These are phyloP conservation scores for Pelosia muscerda DNA, from an alignment of 2,888 invertebrate genomes.

Conservation along the genomic window DNA sequence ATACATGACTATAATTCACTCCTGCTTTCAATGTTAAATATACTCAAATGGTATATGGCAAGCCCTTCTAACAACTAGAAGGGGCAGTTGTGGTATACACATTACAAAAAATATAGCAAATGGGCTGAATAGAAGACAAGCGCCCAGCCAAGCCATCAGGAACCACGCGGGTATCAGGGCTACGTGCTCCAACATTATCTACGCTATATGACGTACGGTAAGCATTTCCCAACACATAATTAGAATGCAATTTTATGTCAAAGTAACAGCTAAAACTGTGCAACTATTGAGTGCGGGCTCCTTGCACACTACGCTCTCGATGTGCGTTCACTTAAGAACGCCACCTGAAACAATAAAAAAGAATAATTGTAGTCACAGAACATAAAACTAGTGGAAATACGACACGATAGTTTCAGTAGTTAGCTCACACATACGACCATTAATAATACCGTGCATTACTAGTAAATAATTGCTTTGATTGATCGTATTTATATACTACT, in stretches of 20 bases:
- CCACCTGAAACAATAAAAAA: slow-evolving; percentile 76
- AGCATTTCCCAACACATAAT: slow-evolving; percentile 66
- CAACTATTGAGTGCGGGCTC: slow-evolving; percentile 43
- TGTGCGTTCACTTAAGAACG: slow-evolving; percentile 75
- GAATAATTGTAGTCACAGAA: too few species aligned
- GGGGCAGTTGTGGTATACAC: slow-evolving; percentile 90
- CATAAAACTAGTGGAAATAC: too few species aligned
- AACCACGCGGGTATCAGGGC: slow-evolving; percentile 86
- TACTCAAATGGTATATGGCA: slow-evolving; percentile 90
- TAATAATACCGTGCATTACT: too few species aligned
- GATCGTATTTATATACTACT: too few species aligned
- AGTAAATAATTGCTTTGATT: too few species aligned
- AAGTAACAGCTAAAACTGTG: slow-evolving; percentile 52
- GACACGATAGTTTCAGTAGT: too few species aligned
- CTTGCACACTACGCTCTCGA: slow-evolving; percentile 58
- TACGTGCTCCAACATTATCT: slow-evolving; percentile 79
- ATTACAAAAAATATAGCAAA: slow-evolving; percentile 89
- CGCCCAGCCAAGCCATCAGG: slow-evolving; percentile 88
- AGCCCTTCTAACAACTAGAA: slow-evolving; percentile 88
- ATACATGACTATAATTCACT: slow-evolving; percentile 51
- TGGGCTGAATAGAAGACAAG: slow-evolving; percentile 89
- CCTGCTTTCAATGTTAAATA: slow-evolving; percentile 71
- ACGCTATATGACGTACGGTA: slow-evolving; percentile 46
- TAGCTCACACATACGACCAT: too few species aligned
- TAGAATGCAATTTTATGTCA: slow-evolving; percentile 56